Conservation (phyloP, 2,797 vertebrate species). For the Ibycter americanus region DNA sequence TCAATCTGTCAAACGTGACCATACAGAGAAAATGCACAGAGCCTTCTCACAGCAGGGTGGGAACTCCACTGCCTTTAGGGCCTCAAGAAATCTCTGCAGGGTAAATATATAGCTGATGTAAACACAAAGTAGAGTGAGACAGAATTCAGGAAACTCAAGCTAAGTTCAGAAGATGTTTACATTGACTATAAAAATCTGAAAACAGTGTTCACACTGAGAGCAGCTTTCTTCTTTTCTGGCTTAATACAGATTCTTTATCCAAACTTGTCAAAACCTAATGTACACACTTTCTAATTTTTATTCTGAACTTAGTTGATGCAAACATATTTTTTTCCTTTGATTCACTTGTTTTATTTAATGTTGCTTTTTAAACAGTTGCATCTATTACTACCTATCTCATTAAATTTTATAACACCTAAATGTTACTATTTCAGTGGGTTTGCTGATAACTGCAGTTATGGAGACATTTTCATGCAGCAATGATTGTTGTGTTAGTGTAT, state of each 20-base stretch:
- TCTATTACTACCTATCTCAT: background rate
- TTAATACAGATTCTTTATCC: background rate
- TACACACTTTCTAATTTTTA: background rate
- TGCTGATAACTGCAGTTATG: background rate
- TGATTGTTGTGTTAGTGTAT: background rate
- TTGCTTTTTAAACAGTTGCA: background rate
- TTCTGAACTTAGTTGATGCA: background rate
- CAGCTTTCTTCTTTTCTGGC: background rate
- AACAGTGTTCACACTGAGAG: background rate
- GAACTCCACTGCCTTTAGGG: background rate
- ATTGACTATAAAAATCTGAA: constrained; percentile 32
- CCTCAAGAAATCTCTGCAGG: constrained; percentile 27
- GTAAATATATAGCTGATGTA: constrained; percentile 36
- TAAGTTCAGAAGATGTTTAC: constrained; percentile 29
- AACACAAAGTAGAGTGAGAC: background rate
- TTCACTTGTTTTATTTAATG: background rate
- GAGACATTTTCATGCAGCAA: background rate
- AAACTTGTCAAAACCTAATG: background rate
- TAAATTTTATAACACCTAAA: background rate
- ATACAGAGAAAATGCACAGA: background rate
- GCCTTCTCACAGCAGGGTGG: background rate
- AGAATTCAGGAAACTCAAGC: constrained; percentile 38
- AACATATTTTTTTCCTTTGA: background rate
- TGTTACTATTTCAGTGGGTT: background rate
- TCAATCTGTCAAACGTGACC: background rate